Base-by-base conservation (phyloP, 2,113 vertebrate species). In the Leucosticte australis region DNA sequence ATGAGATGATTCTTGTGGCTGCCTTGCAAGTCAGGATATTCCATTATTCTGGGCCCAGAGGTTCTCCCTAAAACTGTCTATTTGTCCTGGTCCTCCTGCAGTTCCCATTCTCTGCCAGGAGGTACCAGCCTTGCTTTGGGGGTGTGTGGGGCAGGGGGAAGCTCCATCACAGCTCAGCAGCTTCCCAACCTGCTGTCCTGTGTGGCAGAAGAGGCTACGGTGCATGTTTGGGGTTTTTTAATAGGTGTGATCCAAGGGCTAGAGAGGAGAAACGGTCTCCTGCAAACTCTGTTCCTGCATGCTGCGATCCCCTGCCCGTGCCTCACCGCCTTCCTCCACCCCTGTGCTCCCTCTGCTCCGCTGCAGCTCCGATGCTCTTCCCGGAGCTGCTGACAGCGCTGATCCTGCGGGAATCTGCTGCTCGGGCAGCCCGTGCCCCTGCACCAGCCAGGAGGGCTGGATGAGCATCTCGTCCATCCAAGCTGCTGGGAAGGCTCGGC, bases 401-500 rank as follows among this genome's bases (percentile, higher is more conserved):
- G 41, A 12, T 56, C 37, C 52, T 39, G 39, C 14, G 14, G 77
- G 21, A 59, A 60, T 39, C 39, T 33, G 41, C 78, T 10, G 67
- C 82, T 68, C 35, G 8, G 4, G 42, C 50, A 50, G 52, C 33
- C 41, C 20, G 46, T 53, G 37, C n/a, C 42, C 33, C 75, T 70
- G 42, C 63, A 8, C 15, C n/a, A 0, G 57, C 0, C 0, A 10
- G 41, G 13, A 76, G 33, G 5, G 41, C 37, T 7, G 6, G 4
- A 1, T 0, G 1, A 67, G 50, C 53, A 28, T 35, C 65, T 59
- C 39, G 14, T 22, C 4, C 53, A 55, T 13, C 19, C 56, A 11
- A 22, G 33, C 30, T 15, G 55, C 9, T 9, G 52, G 79, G 68
- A 11, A 28, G 17, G 5, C 49, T 56, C 16, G 3, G 21, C 14